These are phyloP conservation scores for Rhyacichthys aspro DNA, from an alignment of 2,797 vertebrate species.

Conservation along the genomic window DNA sequence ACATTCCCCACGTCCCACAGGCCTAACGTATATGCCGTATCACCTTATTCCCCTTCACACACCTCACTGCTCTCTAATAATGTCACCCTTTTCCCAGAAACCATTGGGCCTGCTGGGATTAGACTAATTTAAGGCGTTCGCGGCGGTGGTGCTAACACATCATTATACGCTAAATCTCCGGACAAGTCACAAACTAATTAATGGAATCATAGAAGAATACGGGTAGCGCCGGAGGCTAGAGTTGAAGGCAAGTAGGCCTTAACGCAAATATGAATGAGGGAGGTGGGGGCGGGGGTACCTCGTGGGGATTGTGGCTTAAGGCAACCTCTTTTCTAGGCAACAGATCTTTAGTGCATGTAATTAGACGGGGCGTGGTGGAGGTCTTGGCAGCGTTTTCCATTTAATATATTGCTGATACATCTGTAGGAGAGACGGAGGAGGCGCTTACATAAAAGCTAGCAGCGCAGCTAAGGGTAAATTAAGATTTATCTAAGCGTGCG, in stretches of 20 bases:
- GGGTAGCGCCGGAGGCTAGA: slow-evolving; percentile 58
- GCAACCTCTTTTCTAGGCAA: slow-evolving; percentile 72
- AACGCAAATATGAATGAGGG: slow-evolving; percentile 40
- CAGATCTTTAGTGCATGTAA: slow-evolving; percentile 77
- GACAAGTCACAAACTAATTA: slow-evolving; percentile 76
- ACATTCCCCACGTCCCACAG: slow-evolving; percentile 45
- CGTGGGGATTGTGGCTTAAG: slow-evolving; percentile 72
- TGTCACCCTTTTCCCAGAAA: slow-evolving; percentile 45
- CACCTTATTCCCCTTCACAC: slow-evolving; percentile 55
- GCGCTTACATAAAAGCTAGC: slow-evolving; percentile 20
- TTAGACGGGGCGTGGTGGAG: slow-evolving; percentile 65
- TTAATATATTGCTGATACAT: slow-evolving; percentile 68
- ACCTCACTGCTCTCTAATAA: slow-evolving; percentile 59
- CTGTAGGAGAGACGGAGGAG: slow-evolving; percentile 30
- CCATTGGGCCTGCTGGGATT: slow-evolving; percentile 50
- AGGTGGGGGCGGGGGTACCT: slow-evolving; percentile 57
- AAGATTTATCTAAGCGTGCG: slow-evolving; percentile 67
- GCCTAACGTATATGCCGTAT: slow-evolving; percentile 39
- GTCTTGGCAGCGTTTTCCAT: slow-evolving; percentile 59
- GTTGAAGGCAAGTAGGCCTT: slow-evolving; percentile 59
- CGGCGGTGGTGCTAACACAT: slow-evolving; percentile 58
- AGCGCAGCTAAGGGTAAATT: slow-evolving; percentile 45
- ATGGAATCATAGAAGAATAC: slow-evolving; percentile 74
- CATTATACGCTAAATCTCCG: slow-evolving; percentile 70
- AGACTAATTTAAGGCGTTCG: slow-evolving; percentile 68